Percentiles rank a stretch among this genome's conserved stretches.
Evolutionary conservation across 2,113 vertebrate genomes (phyloP).

Genomic region (Mustelus asterias): DNA sequence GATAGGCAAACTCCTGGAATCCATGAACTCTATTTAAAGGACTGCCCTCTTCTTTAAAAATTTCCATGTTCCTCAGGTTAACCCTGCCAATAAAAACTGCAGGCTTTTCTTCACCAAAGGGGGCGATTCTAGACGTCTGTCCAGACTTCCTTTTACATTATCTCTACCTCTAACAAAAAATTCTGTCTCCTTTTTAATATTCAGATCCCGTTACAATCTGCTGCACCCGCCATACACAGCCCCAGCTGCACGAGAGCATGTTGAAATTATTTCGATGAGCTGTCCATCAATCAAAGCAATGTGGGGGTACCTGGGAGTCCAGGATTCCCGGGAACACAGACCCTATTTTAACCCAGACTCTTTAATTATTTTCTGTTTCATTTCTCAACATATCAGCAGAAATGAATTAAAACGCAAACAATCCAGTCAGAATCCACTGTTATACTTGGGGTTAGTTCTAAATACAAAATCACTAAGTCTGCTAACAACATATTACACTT

Average conservation of each 20-base stretch:
- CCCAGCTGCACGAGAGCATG: neutral
- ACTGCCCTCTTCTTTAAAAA: too few species aligned
- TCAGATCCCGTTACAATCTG: neutral
- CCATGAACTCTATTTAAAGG: too few species aligned
- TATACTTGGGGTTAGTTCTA: constrained; percentile 12
- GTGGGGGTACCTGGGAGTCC: neutral
- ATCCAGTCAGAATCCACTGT: neutral
- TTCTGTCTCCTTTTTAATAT: neutral
- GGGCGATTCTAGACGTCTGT: neutral
- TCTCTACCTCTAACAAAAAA: neutral
- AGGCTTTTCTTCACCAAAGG: neutral
- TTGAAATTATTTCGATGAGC: neutral
- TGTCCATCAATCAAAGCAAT: neutral
- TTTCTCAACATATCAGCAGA: neutral
- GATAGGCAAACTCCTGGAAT: too few species aligned
- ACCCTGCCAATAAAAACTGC: neutral
- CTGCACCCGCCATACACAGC: neutral
- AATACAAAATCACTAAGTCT: neutral
- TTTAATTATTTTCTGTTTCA: neutral
- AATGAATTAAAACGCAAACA: neutral
- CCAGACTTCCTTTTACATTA: neutral
- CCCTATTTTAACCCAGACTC: neutral
- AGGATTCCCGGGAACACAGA: neutral
- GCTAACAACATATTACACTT: constrained; percentile 16
- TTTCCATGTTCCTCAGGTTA: too few species aligned